phyloP scores from a whole-genome alignment of 2,113 vertebrate species.

The Odocoileus virginianus region DNA sequence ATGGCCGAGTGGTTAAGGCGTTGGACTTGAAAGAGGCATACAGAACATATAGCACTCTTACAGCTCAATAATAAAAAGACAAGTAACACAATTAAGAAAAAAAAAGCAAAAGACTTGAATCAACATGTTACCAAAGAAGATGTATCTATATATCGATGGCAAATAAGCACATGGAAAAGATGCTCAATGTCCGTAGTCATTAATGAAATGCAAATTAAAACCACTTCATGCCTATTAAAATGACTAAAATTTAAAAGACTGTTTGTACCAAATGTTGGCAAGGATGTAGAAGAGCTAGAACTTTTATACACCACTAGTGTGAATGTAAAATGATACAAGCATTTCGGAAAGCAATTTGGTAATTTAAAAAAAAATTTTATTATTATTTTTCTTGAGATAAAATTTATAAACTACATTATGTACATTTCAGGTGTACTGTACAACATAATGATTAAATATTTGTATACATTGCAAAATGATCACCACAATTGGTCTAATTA shows the following conservation, averaged over 20 bases:
- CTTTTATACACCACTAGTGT: not conserved
- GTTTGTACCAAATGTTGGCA: not conserved
- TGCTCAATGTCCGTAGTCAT: not conserved
- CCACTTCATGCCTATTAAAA: not conserved
- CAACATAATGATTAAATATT: not conserved
- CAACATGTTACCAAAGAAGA: not conserved
- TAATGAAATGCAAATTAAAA: not conserved
- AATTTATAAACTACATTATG: not conserved
- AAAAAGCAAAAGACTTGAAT: not conserved
- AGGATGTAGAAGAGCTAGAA: not conserved
- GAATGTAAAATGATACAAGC: not conserved
- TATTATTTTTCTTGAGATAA: not conserved
- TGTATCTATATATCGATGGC: not conserved
- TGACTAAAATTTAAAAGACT: not conserved
- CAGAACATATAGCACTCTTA: not conserved
- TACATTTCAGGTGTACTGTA: not conserved
- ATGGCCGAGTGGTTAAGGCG: too few species aligned
- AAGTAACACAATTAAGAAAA: not conserved
- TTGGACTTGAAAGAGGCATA: not conserved
- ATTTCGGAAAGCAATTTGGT: not conserved
- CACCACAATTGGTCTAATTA: not conserved
- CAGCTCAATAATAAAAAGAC: not conserved
- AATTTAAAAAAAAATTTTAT: rapidly evolving
- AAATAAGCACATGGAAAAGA: not conserved
- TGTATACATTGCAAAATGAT: not conserved